These are phyloP conservation scores for Empidonax traillii DNA, from an alignment of 2,113 vertebrate species.

Conservation along the genomic window DNA sequence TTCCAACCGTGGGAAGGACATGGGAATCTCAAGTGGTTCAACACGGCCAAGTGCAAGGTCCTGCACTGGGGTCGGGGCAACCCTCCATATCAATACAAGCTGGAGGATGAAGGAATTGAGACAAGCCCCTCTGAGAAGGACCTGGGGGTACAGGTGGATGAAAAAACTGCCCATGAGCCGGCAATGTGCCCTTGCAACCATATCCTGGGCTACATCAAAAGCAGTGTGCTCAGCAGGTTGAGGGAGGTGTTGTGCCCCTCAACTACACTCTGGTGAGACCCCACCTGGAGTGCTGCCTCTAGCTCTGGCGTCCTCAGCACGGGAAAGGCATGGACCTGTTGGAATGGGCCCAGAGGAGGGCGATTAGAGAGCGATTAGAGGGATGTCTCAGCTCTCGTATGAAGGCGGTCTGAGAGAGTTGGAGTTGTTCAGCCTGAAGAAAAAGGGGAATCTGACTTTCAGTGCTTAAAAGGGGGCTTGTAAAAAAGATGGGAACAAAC, in stretches of 20 bases:
- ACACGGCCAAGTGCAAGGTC: neutral
- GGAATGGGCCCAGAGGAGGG: neutral
- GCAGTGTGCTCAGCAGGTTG: neutral
- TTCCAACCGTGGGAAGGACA: neutral
- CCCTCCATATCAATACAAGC: neutral
- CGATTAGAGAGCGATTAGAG: rapidly evolving
- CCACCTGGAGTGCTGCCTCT: neutral
- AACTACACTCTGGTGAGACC: neutral
- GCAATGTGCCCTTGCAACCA: neutral
- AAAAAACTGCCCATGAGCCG: neutral
- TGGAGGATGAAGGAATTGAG: neutral
- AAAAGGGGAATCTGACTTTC: neutral
- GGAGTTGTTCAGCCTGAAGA: neutral
- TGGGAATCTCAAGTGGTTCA: neutral
- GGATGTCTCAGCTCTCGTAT: neutral
- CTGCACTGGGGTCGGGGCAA: neutral
- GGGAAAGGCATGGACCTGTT: neutral
- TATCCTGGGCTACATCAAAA: neutral
- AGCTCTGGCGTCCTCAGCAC: neutral
- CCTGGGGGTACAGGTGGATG: neutral
- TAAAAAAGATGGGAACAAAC: neutral
- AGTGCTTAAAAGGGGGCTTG: neutral
- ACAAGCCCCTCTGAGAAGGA: neutral
- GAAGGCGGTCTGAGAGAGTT: neutral
- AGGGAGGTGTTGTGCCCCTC: neutral